phyloP scores from a whole-genome alignment of 1,140 invertebrate species.

The Neodiprion pinetum region DNA sequence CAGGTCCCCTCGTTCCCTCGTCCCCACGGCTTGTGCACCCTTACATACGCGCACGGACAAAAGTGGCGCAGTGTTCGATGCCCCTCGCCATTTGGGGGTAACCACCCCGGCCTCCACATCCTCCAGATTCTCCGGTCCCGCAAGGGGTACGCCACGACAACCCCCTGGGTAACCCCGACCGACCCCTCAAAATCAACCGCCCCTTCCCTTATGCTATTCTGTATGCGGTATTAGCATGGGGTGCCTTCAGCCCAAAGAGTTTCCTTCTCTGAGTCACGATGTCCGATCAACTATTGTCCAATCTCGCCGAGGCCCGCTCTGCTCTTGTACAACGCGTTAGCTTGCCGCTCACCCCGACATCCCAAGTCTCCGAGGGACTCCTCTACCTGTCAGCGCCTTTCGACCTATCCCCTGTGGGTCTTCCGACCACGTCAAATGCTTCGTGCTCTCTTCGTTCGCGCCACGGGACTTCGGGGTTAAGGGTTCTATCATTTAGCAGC shows the following conservation, averaged over 20 bases:
- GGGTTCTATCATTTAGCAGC: too few species aligned
- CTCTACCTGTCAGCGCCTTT: background rate
- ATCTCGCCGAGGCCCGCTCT: background rate
- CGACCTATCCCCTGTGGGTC: background rate
- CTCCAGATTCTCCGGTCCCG: constrained; percentile 37
- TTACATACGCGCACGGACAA: background rate
- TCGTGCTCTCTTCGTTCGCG: too few species aligned
- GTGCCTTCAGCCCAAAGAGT: background rate
- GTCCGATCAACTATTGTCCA: background rate
- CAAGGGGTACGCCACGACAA: constrained; percentile 64
- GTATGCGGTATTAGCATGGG: constrained; percentile 7
- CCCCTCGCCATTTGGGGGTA: constrained; percentile 43
- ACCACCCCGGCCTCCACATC: constrained; percentile 55
- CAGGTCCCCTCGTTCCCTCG: background rate
- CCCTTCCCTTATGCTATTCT: constrained; percentile 33
- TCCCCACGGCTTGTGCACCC: background rate
- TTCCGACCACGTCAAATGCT: too few species aligned
- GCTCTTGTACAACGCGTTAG: too few species aligned
- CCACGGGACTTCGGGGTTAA: too few species aligned
- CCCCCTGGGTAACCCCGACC: constrained; percentile 50
- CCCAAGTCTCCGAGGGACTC: background rate
- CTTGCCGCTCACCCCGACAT: too few species aligned
- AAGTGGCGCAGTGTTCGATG: background rate
- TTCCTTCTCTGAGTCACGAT: background rate
- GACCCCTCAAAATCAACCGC: constrained; percentile 64